phyloP scores from a whole-genome alignment of 2,797 vertebrate species.

The Bradypus variegatus region DNA sequence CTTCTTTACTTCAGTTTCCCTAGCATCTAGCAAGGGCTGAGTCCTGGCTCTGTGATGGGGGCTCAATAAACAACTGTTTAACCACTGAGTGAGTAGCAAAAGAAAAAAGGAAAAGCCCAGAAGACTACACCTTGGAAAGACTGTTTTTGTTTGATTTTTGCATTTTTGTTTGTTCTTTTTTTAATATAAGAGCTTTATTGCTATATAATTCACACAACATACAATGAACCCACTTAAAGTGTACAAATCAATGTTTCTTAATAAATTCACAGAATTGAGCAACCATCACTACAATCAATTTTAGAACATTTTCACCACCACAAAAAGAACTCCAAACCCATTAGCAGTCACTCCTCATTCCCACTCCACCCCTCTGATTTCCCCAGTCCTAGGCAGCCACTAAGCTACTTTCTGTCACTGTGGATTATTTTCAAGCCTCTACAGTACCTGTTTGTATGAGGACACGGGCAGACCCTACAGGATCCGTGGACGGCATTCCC shows the following conservation, averaged over 20 bases:
- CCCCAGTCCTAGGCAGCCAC: background rate
- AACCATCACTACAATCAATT: background rate
- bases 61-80: background rate
- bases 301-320: background rate
- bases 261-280: background rate
- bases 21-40: background rate
- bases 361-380: rapidly evolving
- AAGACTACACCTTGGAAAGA: background rate
- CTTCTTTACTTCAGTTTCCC: background rate
- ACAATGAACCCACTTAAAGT: background rate
- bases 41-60: background rate
- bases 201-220: background rate
- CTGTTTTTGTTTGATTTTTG: background rate
- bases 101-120: background rate
- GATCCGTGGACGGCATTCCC: constrained; percentile 76
- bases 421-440: background rate
- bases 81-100: background rate
- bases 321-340: background rate
- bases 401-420: background rate
- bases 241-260: background rate
- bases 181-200: background rate
- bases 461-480: constrained; percentile 87
- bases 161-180: background rate
- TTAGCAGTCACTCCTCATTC: background rate
- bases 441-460: constrained; percentile 85